Evolutionary conservation across 2,888 invertebrate genomes (phyloP), one percentile per base, ranked within the genome.

Genomic region (Macrophya annulata): DNA sequence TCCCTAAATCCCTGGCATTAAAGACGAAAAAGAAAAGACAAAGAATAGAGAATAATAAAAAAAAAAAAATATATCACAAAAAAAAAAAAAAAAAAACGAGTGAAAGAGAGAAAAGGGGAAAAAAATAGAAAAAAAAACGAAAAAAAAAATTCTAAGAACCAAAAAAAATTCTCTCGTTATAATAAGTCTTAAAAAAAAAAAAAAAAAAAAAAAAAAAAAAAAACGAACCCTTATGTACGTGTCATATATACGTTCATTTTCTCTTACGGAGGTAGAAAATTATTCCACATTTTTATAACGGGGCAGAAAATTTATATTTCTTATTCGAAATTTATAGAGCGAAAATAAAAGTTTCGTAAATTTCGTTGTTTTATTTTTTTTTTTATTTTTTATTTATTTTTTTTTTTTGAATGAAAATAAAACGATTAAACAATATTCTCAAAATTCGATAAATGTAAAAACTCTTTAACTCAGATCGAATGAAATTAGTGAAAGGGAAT

Each of bases 1-100:
- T 74, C 72, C 72, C 72, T 45, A 45, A 74, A 45, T 45, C 72
- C 45, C 15, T 45, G 72, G 72, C 21, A 74, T 45, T 74, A 74
- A 31, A 51, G 48, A n/a, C 48, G 15, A 84, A 74, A 48, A 31
- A 12, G 17, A 59, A 72, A 51, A 74, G 43, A n/a, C 37, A 48
- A 21, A 55, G 25, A n/a, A 37, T 55, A n/a, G 68, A 68, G 25
- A 31, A 68, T 68, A 25, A 68, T 31, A 68, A 68, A 31, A 40
- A 17, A 37, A 71, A 40, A 0, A 37, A 40, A 37, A 71, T 4
- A 40, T 5, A n/a, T 31, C 31, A 6, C 31, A 17, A 3, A 1
- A 4, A 6, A 37, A 3, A 25, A n/a, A 81, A 59, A 82, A 65
- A 65, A 40, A 43, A 40, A 21, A 65, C 31, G 43, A 5, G 43